Evolutionary conservation across 2,888 invertebrate genomes (phyloP).

Genomic region (Lithodes maja): DNA sequence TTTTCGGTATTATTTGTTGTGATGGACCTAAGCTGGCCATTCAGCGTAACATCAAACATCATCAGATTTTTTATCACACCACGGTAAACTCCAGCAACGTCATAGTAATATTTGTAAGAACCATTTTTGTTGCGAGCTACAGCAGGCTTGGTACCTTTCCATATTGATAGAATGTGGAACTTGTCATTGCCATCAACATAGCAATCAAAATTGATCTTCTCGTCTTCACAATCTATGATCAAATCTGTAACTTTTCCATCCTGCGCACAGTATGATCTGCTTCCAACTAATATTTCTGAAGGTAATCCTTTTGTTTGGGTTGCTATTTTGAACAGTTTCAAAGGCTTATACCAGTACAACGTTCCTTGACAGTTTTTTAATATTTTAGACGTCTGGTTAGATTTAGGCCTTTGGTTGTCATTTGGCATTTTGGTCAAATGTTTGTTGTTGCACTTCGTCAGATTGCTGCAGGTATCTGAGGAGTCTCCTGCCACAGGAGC

Average conservation of each 20-base stretch:
- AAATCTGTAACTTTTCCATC: not conserved
- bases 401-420: no score
- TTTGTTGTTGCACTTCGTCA: no score
- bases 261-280: not conserved
- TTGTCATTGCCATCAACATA: not conserved
- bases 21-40: not conserved
- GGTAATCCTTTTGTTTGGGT: not conserved
- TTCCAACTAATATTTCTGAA: not conserved
- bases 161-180: not conserved
- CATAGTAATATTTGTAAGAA: not conserved
- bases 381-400: not conserved
- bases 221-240: not conserved
- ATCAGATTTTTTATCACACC: not conserved
- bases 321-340: not conserved
- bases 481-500: no score
- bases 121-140: not conserved
- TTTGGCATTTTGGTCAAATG: no score
- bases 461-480: no score
- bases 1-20: not conserved
- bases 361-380: not conserved
- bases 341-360: not conserved
- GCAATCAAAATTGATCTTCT: not conserved
- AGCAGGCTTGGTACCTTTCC: conserved; percentile 8
- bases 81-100: conserved; percentile 11
- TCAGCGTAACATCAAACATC: not conserved